Evolutionary conservation across 2,888 invertebrate genomes (phyloP).

Genomic region (Galerucella nymphaeae): DNA sequence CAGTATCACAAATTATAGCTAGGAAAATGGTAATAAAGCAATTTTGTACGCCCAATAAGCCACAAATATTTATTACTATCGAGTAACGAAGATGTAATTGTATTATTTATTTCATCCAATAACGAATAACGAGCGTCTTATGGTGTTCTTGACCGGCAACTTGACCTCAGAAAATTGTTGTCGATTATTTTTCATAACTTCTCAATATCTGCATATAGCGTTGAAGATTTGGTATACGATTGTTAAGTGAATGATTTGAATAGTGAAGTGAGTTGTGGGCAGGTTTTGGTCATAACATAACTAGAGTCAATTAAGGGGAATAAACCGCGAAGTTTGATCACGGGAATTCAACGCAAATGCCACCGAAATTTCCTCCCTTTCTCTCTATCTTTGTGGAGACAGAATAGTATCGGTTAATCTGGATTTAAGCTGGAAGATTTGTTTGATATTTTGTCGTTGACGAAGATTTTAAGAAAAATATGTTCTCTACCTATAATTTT

Average conservation of each 20-base stretch:
- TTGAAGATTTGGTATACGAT: slow-evolving; percentile 14
- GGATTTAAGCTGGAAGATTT: background rate
- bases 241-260: slow-evolving; percentile 28
- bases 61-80: background rate
- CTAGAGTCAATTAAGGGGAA: slow-evolving; percentile 32
- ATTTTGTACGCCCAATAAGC: background rate
- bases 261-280: slow-evolving; percentile 4
- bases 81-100: background rate
- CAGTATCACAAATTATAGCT: no score
- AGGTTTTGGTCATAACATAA: slow-evolving; percentile 27
- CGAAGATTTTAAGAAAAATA: no score
- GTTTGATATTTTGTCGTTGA: background rate
- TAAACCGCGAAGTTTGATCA: slow-evolving; percentile 32
- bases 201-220: slow-evolving; percentile 22
- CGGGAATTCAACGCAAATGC: slow-evolving; percentile 24
- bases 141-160: slow-evolving; percentile 23
- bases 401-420: background rate
- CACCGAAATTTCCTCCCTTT: slow-evolving; percentile 5
- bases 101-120: background rate
- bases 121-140: slow-evolving; percentile 11
- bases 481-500: no score
- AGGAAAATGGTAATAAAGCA: background rate
- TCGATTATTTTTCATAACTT: slow-evolving; percentile 31
- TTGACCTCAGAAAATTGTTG: slow-evolving; percentile 27
- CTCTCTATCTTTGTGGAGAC: slow-evolving; percentile 7